phyloP scores from a whole-genome alignment of 2,888 invertebrate species.

The Onthophagus sagittarius region DNA sequence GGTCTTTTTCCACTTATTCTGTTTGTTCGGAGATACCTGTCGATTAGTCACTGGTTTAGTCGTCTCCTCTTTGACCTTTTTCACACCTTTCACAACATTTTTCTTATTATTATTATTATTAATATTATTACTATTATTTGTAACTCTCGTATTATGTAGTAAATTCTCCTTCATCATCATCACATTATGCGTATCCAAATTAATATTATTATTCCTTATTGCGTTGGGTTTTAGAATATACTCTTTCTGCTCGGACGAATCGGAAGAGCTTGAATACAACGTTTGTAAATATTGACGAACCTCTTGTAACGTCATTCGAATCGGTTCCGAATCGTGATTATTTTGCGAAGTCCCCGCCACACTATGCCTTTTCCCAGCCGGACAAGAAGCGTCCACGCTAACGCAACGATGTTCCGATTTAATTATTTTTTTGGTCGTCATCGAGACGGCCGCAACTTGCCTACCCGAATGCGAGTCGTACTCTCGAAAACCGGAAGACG shows the following conservation, averaged over 20 bases:
- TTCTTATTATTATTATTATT: constrained; percentile 19
- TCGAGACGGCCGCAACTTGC: constrained; percentile 23
- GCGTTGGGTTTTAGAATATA: constrained; percentile 36
- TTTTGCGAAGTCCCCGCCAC: constrained; percentile 60
- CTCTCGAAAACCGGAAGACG: constrained; percentile 51
- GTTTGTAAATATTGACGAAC: constrained; percentile 80
- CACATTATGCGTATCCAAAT: background rate
- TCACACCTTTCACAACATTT: constrained; percentile 52
- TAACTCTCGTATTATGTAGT: constrained; percentile 2
- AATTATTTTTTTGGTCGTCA: constrained; percentile 1
- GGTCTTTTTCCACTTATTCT: constrained; percentile 60
- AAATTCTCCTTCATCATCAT: constrained; percentile 18
- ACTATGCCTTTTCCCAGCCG: constrained; percentile 59
- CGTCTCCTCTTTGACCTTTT: constrained; percentile 52
- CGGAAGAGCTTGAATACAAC: constrained; percentile 73
- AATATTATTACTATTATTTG: too few relatives aligned
- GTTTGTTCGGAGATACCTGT: constrained; percentile 38
- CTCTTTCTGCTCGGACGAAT: constrained; percentile 54
- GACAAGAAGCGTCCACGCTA: constrained; percentile 11
- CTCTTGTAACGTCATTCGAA: constrained; percentile 82
- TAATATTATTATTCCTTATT: constrained; percentile 13
- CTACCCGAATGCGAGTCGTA: constrained; percentile 32
- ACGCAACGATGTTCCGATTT: constrained; percentile 16
- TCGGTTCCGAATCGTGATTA: constrained; percentile 62
- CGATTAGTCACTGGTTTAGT: constrained; percentile 44